Conservation (phyloP, 2,797 vertebrate species). For the Lepus oiostolus region DNA sequence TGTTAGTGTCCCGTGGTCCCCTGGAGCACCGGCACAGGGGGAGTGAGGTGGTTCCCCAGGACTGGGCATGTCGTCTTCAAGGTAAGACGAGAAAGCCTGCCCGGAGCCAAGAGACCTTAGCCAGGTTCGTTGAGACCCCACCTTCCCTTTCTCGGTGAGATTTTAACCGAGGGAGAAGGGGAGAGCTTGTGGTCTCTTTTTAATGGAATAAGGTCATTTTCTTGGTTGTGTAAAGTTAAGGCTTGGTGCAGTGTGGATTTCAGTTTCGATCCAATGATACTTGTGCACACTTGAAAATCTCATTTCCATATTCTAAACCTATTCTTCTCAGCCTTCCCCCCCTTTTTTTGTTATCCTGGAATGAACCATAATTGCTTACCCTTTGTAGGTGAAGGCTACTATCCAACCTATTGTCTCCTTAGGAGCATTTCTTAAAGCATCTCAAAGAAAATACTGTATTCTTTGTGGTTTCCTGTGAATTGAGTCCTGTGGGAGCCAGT, state of each 20-base stretch:
- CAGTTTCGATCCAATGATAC: constrained; percentile 54
- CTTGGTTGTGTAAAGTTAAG: constrained; percentile 17
- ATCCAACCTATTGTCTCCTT: constrained; percentile 57
- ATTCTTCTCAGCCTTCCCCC: constrained; percentile 12
- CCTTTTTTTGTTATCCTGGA: background rate
- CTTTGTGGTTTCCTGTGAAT: constrained; percentile 72
- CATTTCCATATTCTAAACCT: constrained; percentile 60
- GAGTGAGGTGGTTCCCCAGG: background rate
- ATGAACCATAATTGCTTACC: constrained; percentile 67
- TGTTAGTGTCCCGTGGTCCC: background rate
- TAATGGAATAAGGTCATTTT: constrained; percentile 53
- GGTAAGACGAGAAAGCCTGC: background rate
- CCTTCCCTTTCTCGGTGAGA: background rate
- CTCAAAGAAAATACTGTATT: constrained; percentile 70
- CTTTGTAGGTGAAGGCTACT: constrained; percentile 72
- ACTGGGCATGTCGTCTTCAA: background rate
- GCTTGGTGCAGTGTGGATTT: constrained; percentile 39
- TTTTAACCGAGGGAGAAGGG: background rate
- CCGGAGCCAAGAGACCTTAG: background rate
- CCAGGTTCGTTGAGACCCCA: background rate
- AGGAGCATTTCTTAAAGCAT: constrained; percentile 64
- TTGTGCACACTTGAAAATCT: constrained; percentile 49
- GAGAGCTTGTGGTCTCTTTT: background rate
- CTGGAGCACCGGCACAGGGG: background rate
- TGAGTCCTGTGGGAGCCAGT: constrained; percentile 59